Conservation (phyloP, 2,797 vertebrate species). For the Chelidonichthys spinosus region DNA sequence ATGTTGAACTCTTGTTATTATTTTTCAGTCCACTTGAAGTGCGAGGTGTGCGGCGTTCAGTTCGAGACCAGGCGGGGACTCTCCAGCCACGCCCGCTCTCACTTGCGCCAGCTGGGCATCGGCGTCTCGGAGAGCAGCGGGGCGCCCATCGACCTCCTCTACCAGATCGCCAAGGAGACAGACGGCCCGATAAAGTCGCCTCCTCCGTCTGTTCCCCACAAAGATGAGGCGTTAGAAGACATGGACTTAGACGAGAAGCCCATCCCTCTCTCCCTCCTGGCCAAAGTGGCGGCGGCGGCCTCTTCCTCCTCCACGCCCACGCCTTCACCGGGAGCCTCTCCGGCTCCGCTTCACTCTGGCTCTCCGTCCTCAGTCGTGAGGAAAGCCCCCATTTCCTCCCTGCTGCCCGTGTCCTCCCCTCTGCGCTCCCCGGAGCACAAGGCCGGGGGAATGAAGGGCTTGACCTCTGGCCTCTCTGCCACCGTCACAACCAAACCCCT, state of each 20-base stretch:
- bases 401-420: constrained; percentile 87
- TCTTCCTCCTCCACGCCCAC: constrained; percentile 68
- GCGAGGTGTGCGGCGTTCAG: constrained; percentile 90
- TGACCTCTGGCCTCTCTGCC: constrained; percentile 83
- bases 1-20: too few relatives aligned
- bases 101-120: constrained; percentile 91
- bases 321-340: constrained; percentile 75
- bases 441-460: constrained; percentile 73
- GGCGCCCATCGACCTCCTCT: constrained; percentile 90
- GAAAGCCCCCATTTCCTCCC: constrained; percentile 89
- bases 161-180: constrained; percentile 88
- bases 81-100: constrained; percentile 92
- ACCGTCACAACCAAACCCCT: constrained; percentile 84
- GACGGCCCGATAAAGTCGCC: constrained; percentile 65
- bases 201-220: constrained; percentile 35
- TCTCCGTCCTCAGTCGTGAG: constrained; percentile 89
- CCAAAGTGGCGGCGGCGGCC: constrained; percentile 62
- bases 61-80: constrained; percentile 91
- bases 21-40: constrained; percentile 80
- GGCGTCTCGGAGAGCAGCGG: constrained; percentile 90
- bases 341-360: constrained; percentile 77
- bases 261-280: constrained; percentile 71
- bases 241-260: constrained; percentile 79
- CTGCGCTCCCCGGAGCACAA: constrained; percentile 89
- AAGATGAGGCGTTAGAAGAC: constrained; percentile 75